These are phyloP conservation scores for Chrysemys picta DNA, from an alignment of 2,113 vertebrate species.

Conservation along the genomic window DNA sequence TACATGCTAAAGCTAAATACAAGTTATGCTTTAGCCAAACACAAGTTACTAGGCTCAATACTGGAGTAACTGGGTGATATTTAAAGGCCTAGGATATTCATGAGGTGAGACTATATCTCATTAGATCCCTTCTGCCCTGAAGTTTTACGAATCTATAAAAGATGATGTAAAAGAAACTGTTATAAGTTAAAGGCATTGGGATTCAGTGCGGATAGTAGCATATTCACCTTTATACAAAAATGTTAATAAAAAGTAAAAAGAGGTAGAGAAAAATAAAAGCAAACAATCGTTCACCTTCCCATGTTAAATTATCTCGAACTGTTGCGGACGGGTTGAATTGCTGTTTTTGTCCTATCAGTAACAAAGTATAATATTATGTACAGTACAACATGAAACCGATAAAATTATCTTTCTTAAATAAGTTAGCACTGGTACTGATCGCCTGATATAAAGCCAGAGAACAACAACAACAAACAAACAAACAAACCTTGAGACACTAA, in stretches of 20 bases:
- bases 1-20: not conserved
- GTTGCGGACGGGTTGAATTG: not conserved
- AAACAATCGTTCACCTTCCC: not conserved
- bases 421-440: conserved; percentile 34
- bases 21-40: not conserved
- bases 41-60: not conserved
- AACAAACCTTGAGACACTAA: not conserved
- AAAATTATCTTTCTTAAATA: conserved; percentile 52
- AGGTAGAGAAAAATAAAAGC: not conserved
- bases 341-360: not conserved
- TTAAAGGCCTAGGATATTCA: not conserved
- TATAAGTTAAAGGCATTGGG: not conserved
- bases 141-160: not conserved
- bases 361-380: not conserved
- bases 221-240: not conserved
- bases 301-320: not conserved
- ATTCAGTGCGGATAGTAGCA: not conserved
- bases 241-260: not conserved
- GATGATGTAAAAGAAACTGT: accelerated
- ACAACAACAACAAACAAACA: not conserved
- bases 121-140: not conserved
- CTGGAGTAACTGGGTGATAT: not conserved
- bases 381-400: conserved; percentile 55
- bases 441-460: not conserved
- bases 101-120: not conserved